A percentile compares a stretch with the other conserved stretches of the same genome.
phyloP scores from a whole-genome alignment of 2,888 invertebrate genomes.

The Schrankia costaestrigalis region DNA sequence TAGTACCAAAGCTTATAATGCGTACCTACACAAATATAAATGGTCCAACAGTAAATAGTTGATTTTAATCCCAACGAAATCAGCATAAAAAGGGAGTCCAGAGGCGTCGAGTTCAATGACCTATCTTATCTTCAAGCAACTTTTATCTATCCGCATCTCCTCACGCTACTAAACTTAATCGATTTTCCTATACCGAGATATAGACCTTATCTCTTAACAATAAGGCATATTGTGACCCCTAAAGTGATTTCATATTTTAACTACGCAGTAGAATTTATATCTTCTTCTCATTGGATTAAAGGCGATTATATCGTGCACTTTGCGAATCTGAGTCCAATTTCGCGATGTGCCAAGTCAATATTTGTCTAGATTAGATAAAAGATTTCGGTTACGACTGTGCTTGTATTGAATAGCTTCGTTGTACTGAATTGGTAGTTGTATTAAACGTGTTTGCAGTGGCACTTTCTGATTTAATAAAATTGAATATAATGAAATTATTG shows the following conservation, averaged over 20 bases:
- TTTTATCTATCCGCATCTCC: conserved; percentile 64
- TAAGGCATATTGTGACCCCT: conserved; percentile 41
- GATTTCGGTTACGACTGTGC: conserved; percentile 42
- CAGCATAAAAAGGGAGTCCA: conserved; percentile 50
- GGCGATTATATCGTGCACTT: conserved; percentile 21
- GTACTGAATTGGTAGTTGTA: conserved; percentile 28
- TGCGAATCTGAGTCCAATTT: conserved; percentile 32
- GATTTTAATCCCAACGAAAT: conserved; percentile 47
- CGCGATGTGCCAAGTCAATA: conserved; percentile 57
- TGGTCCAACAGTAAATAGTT: background rate
- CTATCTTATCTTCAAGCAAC: conserved; percentile 65
- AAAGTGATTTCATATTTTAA: conserved; percentile 1
- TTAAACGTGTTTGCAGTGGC: conserved; percentile 22
- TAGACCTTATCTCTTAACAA: conserved; percentile 44
- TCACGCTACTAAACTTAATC: conserved; percentile 50
- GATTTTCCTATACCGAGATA: conserved; percentile 43
- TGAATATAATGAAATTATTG: too few species aligned
- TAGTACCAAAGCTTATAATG: too few species aligned
- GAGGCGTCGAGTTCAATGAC: conserved; percentile 55
- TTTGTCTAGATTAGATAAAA: conserved; percentile 66
- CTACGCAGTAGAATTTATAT: conserved; percentile 27
- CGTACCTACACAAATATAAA: background rate
- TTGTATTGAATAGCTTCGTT: conserved; percentile 39
- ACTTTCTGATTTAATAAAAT: conserved; percentile 21
- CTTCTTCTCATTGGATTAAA: conserved; percentile 30